phyloP scores from a whole-genome alignment of 2,797 vertebrate species.

The Lacerta bilineata region DNA sequence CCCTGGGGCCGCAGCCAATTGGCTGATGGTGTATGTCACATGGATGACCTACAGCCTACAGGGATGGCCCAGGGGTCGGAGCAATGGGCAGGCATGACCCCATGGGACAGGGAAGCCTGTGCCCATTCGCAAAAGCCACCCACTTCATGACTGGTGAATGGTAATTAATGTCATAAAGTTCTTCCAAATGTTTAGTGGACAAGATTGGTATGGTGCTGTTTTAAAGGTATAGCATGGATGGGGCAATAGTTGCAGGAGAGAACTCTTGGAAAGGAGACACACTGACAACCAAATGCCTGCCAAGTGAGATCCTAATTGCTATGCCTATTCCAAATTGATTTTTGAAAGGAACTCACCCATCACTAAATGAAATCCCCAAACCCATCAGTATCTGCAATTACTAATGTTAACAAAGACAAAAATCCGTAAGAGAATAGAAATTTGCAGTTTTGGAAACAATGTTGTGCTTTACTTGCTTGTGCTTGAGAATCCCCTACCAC shows the following conservation, averaged over 20 bases:
- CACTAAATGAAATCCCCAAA: neutral
- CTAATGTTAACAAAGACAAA: neutral
- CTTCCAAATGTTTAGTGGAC: no score
- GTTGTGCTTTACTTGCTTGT: neutral
- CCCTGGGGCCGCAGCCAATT: no score
- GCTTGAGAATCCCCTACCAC: neutral
- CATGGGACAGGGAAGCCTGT: no score
- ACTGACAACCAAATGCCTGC: neutral
- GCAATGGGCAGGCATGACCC: no score
- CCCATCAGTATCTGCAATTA: neutral
- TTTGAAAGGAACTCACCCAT: neutral
- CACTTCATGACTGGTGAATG: no score
- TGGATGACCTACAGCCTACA: no score
- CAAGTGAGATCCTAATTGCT: slow-evolving; percentile 2
- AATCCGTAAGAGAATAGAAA: neutral
- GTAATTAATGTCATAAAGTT: no score
- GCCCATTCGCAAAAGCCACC: no score
- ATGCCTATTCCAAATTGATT: neutral
- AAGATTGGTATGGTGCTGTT: no score
- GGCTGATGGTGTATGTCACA: no score
- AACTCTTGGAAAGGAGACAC: neutral
- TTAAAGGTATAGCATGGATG: no score
- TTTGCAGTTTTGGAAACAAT: neutral
- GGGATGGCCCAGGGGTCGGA: no score
- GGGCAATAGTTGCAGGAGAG: neutral